Evolutionary conservation across 37 sponge, comb jelly and placozoan genomes (phyloP), one percentile per base, ranked within the genome.

Genomic region (Cliona cf. orientalis): DNA sequence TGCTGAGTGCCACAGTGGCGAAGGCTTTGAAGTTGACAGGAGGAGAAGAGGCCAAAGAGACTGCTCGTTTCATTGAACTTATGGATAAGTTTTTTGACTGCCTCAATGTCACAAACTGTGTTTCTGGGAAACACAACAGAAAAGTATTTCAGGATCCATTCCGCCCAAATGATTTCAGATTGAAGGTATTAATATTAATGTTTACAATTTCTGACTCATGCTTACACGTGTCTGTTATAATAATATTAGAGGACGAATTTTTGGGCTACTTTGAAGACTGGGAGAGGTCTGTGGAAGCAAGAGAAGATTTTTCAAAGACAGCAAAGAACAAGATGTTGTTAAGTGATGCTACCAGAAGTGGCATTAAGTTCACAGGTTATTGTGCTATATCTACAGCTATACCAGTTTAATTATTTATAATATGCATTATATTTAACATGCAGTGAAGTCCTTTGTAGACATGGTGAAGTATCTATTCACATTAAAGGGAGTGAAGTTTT

Each of bases 311-410:
- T n/a, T 69, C 62, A 21, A 28, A 45, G 33, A 44, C 28, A 33
- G 28, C 66, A 19, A 45, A 46, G 70, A 41, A 33, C n/a, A 42
- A 37, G 35, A 86, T 86, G 86, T 55, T 78, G 22, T 12, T 86
- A 4, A 56, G 62, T 58, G 34, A 68, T 57, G 79, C 64, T 19
- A 83, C 84, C 42, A 35, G 58, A 63, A 21, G 14, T 42, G 86
- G 86, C 37, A 46, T 78, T 5, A 78, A 23, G 36, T 42, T 86
- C 34, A 86, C 86, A 71, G 70, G 78, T 86, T 78, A 49, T 9
- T 19, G 14, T 14, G 14, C 9, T 19, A 49, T 14, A 49, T 37
- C 38, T 69, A 2, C 35, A 7, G n/a, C n/a, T n/a, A n/a, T 49
- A 14, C 9, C 35, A 25, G 3, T 4, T 23, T 17, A 58, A 25